Base-by-base conservation (phyloP, 2,888 invertebrate species). In the Melieria picta region DNA sequence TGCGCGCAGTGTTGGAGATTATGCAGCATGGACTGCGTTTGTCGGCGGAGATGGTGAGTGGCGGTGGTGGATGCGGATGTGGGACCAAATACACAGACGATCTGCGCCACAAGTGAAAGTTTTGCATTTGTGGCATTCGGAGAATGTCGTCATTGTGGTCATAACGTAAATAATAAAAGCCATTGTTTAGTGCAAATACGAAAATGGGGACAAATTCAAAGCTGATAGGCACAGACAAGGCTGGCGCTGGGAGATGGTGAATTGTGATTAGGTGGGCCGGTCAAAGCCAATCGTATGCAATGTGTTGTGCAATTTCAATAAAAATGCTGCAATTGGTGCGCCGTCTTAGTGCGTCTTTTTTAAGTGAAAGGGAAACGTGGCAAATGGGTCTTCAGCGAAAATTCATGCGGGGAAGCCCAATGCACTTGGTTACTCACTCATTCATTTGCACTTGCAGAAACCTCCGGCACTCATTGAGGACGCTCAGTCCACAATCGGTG, bases 11-110 rank as follows among this genome's bases (percentile, higher is more conserved):
- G 10, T 74, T 77, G 7, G 79, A 81, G 43, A 82, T 83, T 60
- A 72, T 84, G 55, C 74, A 77, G 63, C 80, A 84, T 68, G 84
- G 82, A 4, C 65, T 82, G 42, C 66, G 68, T 57, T 72, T 63
- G 47, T 62, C 65, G n/a, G 16, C 56, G 10, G 69, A 72, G 65
- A 65, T 65, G 76, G 69, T 76, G 75, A 68, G 65, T 55, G 45
- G 30, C 3, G 30, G 30, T 30, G 30, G 30, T 30, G 30, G 30
- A 30, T 3, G 30, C 30, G 30, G 30, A 30, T 30, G 30, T 30
- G 30, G 30, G 30, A 30, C 30, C 30, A 30, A 30, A 30, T 30
- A 30, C 30, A 30, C 30, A 62, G 48, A 10, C 4, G 66, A 16
- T 45, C n/a, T 60, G 50, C 50, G 63, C 13, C 50, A 61, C 11